A percentile compares a stretch with the other conserved stretches of the same genome.
phyloP scores from a whole-genome alignment of 1,140 invertebrate genomes.

The Lycorma delicatula region DNA sequence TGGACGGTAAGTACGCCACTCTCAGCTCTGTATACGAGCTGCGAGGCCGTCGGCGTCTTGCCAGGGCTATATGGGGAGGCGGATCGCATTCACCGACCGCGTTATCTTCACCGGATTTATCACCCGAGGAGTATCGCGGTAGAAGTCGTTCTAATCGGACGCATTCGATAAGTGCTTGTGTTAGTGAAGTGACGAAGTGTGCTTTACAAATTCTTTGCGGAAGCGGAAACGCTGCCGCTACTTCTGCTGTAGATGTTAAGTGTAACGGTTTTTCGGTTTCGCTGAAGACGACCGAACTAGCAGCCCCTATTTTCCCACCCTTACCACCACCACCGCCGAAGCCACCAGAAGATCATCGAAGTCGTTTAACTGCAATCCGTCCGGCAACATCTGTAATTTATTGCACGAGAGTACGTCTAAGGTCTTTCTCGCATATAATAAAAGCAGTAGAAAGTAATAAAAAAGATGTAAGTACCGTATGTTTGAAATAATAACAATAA shows the following conservation, averaged over 20 bases:
- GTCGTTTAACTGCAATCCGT: neutral
- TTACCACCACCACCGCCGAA: conserved; percentile 7
- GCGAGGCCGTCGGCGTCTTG: conserved; percentile 12
- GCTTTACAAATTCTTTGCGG: conserved; percentile 20
- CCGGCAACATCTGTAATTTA: conserved; percentile 19
- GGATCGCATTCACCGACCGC: too few relatives aligned
- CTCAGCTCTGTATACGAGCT: conserved; percentile 27
- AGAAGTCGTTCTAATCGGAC: too few relatives aligned
- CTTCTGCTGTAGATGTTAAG: too few relatives aligned
- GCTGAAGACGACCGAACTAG: neutral
- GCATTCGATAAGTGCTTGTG: conserved; percentile 22
- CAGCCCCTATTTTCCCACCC: neutral
- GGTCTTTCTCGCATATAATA: conserved; percentile 24
- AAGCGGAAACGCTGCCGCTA: neutral
- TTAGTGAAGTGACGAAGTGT: conserved; percentile 22
- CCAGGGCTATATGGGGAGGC: too few relatives aligned
- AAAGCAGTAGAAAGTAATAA: neutral
- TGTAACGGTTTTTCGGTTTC: too few relatives aligned
- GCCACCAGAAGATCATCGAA: conserved; percentile 5
- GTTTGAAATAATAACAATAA: too few relatives aligned
- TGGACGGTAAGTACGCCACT: conserved; percentile 24
- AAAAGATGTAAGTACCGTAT: neutral
- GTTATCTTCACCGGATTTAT: too few relatives aligned
- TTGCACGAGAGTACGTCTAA: conserved; percentile 14
- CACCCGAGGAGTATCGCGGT: too few relatives aligned